These are phyloP conservation scores for Pionites leucogaster DNA, from an alignment of 2,113 vertebrate species.

Conservation along the genomic window DNA sequence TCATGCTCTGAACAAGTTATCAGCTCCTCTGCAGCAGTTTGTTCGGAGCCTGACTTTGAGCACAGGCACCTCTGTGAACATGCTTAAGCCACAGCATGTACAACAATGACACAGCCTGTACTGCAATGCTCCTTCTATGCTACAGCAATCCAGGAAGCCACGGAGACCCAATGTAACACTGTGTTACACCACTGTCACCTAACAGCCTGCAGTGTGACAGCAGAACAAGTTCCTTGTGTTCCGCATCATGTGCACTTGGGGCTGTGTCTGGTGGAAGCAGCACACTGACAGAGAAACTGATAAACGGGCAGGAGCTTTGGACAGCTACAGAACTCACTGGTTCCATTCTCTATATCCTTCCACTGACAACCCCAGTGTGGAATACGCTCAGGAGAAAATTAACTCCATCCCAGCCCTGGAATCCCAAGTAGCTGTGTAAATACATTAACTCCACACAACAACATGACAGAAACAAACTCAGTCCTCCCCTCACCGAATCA, in stretches of 20 bases:
- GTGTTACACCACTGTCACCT: rapidly evolving
- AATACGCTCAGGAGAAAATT: background rate
- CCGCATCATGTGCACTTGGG: rapidly evolving
- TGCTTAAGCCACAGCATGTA: rapidly evolving
- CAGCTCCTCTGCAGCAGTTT: background rate
- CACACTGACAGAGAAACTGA: background rate
- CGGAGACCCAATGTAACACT: background rate
- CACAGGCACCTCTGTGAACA: background rate
- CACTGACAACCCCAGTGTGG: background rate
- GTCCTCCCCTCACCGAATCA: background rate
- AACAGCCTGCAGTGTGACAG: rapidly evolving
- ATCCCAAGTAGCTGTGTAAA: background rate
- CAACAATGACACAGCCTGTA: rapidly evolving
- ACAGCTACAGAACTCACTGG: background rate
- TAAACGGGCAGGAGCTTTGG: background rate
- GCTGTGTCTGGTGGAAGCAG: background rate
- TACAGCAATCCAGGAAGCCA: background rate
- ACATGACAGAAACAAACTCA: rapidly evolving
- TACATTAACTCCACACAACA: background rate
- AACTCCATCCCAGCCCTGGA: background rate
- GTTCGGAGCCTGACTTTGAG: background rate
- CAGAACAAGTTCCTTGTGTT: rapidly evolving
- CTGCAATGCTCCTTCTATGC: background rate
- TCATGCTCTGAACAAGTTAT: rapidly evolving
- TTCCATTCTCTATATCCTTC: background rate